Percentiles rank a stretch among this genome's conserved stretches.
These are phyloP conservation scores for Megastigmus dorsalis DNA, from an alignment of 2,888 invertebrate species.

Conservation along the genomic window DNA sequence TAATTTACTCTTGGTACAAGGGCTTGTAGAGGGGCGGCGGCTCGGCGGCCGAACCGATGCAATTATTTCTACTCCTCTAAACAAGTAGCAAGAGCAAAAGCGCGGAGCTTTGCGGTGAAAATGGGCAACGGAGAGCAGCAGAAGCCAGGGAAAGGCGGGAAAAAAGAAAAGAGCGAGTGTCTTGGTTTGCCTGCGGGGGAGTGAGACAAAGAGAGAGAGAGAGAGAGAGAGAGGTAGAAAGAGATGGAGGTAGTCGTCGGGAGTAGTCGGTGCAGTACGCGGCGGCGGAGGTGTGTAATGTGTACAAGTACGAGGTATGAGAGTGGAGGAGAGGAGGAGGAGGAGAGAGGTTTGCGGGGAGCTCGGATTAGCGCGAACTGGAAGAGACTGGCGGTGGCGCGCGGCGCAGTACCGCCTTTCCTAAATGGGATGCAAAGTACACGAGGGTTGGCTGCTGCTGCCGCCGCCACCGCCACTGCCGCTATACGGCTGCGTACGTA, in stretches of 20 bases:
- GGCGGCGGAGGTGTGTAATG: constrained; percentile 35
- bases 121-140: not conserved
- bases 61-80: constrained; percentile 23
- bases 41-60: constrained; percentile 33
- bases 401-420: constrained; percentile 29
- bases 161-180: not conserved
- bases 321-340: no score
- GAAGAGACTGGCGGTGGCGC: constrained; percentile 41
- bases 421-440: constrained; percentile 65
- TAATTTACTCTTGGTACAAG: constrained; percentile 18
- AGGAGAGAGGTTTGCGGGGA: constrained; percentile 58
- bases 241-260: no score
- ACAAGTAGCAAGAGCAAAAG: constrained; percentile 1
- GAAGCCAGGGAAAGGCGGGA: constrained; percentile 5
- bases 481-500: constrained; percentile 48
- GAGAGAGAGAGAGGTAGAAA: no score
- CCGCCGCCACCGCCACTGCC: not conserved
- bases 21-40: not conserved
- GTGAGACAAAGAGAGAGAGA: no score
- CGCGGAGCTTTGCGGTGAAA: constrained; percentile 2
- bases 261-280: constrained; percentile 4
- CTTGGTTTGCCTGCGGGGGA: no score
- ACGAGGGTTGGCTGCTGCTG: not conserved
- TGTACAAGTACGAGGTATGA: constrained; percentile 61
- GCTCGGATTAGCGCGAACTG: constrained; percentile 60